Conservation (phyloP, 2,888 invertebrate species). For the Drosophila neotestacea region DNA sequence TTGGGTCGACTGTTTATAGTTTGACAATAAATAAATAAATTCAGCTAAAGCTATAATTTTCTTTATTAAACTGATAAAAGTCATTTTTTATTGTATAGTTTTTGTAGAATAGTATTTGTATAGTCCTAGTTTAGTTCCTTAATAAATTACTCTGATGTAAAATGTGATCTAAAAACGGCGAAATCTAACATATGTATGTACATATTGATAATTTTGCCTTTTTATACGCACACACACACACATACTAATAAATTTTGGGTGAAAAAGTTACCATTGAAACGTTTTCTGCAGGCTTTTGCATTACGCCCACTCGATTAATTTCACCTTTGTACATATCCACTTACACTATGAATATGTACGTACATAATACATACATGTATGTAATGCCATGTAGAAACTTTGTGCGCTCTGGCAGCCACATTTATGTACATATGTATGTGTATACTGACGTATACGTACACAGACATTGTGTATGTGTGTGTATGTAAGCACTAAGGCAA, state of each 20-base stretch:
- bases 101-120: neutral
- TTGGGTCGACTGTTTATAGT: too few species aligned
- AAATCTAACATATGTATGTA: neutral
- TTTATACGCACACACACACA: neutral
- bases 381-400: constrained; percentile 45
- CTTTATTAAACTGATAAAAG: neutral
- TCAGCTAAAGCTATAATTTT: neutral
- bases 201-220: constrained; percentile 8
- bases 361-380: constrained; percentile 9
- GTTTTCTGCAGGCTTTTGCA: constrained; percentile 47
- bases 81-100: neutral
- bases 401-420: constrained; percentile 41
- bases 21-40: too few species aligned
- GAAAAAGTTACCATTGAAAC: constrained; percentile 28
- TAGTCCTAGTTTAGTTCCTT: neutral
- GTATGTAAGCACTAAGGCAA: constrained; percentile 64
- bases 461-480: constrained; percentile 10
- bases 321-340: constrained; percentile 35
- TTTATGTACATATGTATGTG: constrained; percentile 18
- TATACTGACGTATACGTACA: constrained; percentile 11
- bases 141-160: neutral
- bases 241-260: neutral
- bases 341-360: constrained; percentile 6
- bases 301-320: constrained; percentile 53
- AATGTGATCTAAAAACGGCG: neutral